phyloP scores from a whole-genome alignment of 2,797 vertebrate species.

The Hydrophis major region DNA sequence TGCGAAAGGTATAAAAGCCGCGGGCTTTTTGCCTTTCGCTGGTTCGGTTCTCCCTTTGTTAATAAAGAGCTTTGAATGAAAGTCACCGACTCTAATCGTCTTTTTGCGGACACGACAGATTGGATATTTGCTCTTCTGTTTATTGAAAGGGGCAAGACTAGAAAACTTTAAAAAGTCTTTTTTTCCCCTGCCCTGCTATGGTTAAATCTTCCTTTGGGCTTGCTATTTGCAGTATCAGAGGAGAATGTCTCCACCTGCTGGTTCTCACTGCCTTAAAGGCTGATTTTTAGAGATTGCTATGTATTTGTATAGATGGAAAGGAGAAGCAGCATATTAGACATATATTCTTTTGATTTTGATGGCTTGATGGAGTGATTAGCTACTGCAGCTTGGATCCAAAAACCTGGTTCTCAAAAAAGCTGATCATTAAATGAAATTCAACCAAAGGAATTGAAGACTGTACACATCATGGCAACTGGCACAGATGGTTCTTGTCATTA shows the following conservation, averaged over 20 bases:
- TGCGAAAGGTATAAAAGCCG: too few species aligned
- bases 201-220: neutral
- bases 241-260: neutral
- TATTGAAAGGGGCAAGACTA: neutral
- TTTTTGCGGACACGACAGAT: too few species aligned
- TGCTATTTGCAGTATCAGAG: neutral
- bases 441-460: constrained; percentile 32
- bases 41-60: too few species aligned
- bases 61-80: too few species aligned
- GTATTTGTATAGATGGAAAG: neutral
- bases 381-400: neutral
- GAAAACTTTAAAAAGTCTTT: neutral
- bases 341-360: neutral
- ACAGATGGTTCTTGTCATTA: constrained; percentile 32
- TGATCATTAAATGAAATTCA: constrained; percentile 49
- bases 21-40: too few species aligned
- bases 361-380: neutral
- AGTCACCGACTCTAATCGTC: too few species aligned
- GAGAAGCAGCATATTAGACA: neutral
- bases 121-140: neutral
- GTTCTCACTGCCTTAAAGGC: neutral
- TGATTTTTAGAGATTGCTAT: neutral
- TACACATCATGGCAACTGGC: neutral
- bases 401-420: constrained; percentile 37
- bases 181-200: neutral